Evolutionary conservation across 2,113 vertebrate genomes (phyloP), one percentile per base, ranked within the genome.

Genomic region (Caranx ignobilis): DNA sequence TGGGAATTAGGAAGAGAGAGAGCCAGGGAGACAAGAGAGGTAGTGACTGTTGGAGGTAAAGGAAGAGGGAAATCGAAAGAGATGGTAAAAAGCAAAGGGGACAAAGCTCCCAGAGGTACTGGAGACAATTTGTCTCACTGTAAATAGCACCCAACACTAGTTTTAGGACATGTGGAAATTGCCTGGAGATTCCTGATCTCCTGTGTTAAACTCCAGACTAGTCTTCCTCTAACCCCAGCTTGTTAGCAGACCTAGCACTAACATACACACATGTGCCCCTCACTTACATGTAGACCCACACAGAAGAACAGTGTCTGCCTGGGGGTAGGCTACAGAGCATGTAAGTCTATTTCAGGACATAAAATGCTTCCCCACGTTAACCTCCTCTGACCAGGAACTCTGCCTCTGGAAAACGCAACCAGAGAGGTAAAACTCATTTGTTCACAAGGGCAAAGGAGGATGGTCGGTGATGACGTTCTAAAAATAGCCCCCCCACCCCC

Each of bases 401-500:
- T 31, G 47, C 67, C 59, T 48, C 60, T 18, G 8, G 41, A 73
- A 86, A 85, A 73, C 12, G 4, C 35, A 75, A 65, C 35, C 66
- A 79, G n/a, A 86, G 37, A 87, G 77, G 61, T 84, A 77, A 84
- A 89, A 71, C 55, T 65, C 18, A 48, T 86, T 80, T 81, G 59
- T 39, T 77, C 76, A 69, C 79, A 84, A 89, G 88, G 81, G 81
- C 85, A 87, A 63, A 77, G 63, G 55, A 70, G 74, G 63, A 39
- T 65, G 66, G 66, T 47, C 71, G 79, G 66, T 85, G 75, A 75
- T 75, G 68, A 60, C n/a, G 45, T 47, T 69, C 85, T 88, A 91
- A 91, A 92, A 91, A 92, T 92, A 89, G 81, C 11, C 64, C 45
- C 2, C 41, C 26, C 26, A 26, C 26, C 26, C 26, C 26, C 26